Percentiles rank a stretch among this genome's conserved stretches.
These are phyloP conservation scores for Drosophila sulfurigaster DNA, from an alignment of 1,140 invertebrate species.

Conservation along the genomic window DNA sequence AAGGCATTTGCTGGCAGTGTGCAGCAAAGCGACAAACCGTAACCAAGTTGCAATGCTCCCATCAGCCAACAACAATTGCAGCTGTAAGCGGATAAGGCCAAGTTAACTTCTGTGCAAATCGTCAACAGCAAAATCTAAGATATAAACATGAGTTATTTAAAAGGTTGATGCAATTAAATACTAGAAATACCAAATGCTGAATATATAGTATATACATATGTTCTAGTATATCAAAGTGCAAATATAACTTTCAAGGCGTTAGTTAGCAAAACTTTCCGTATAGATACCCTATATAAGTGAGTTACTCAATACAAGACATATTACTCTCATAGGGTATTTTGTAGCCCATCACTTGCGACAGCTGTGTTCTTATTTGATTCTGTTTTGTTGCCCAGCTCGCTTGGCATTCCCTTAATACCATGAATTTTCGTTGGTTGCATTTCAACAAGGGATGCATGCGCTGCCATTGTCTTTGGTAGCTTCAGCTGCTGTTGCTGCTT, in stretches of 20 bases:
- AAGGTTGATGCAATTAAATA: conserved; percentile 16
- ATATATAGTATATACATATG: too few relatives aligned
- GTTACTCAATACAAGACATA: too few relatives aligned
- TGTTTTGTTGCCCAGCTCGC: conserved; percentile 62
- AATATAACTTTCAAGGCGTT: background rate
- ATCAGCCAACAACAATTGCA: conserved; percentile 30
- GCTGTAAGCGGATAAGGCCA: conserved; percentile 15
- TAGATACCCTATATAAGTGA: background rate
- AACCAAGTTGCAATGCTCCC: conserved; percentile 44
- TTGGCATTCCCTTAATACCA: conserved; percentile 80
- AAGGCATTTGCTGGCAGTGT: conserved; percentile 61
- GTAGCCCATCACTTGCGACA: background rate
- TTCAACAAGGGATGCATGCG: conserved; percentile 57
- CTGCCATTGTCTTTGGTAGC: conserved; percentile 73
- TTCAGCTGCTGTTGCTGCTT: conserved; percentile 18
- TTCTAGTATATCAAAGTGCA: background rate
- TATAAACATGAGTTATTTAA: conserved; percentile 13
- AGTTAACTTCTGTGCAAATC: conserved; percentile 67
- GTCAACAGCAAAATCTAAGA: conserved; percentile 56
- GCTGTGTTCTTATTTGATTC: conserved; percentile 38
- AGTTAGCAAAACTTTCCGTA: background rate
- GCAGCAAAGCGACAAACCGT: conserved; percentile 56
- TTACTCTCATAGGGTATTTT: conserved; percentile 18
- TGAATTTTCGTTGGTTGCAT: conserved; percentile 79
- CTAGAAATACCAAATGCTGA: background rate